phyloP scores from a whole-genome alignment of 2,797 vertebrate species.

The Aphelocoma californica region DNA sequence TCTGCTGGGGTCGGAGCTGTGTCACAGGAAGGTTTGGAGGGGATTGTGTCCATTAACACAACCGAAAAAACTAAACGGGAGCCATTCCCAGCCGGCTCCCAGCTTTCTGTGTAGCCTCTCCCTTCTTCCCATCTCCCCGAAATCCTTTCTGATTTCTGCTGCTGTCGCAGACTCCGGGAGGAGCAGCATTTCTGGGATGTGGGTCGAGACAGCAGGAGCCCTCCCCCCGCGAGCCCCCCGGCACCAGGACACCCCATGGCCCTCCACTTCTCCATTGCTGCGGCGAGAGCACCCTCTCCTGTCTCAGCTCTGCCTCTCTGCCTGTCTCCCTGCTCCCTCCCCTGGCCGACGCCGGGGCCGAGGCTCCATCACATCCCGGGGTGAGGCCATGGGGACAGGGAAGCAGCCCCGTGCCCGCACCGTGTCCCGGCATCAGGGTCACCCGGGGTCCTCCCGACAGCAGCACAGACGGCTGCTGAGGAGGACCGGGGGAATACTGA shows the following conservation, averaged over 20 bases:
- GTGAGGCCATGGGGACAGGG: not conserved
- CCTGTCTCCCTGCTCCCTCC: not conserved
- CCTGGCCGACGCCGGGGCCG: rapidly evolving
- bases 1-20: not conserved
- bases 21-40: not conserved
- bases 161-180: not conserved
- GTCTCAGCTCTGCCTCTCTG: constrained; percentile 12
- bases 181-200: not conserved
- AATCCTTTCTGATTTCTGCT: not conserved
- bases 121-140: not conserved
- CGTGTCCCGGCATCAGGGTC: rapidly evolving
- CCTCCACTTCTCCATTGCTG: not conserved
- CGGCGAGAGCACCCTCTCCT: constrained; percentile 57
- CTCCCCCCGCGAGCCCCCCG: not conserved
- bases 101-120: not conserved
- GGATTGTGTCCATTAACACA: rapidly evolving
- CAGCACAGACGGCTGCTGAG: not conserved
- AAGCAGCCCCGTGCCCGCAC: not conserved
- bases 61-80: not conserved
- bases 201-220: not conserved
- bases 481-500: constrained; percentile 49
- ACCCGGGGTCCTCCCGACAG: not conserved
- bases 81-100: not conserved
- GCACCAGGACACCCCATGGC: not conserved
- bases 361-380: not conserved